Conservation (phyloP, 2,797 vertebrate species). For the Choloepus didactylus region DNA sequence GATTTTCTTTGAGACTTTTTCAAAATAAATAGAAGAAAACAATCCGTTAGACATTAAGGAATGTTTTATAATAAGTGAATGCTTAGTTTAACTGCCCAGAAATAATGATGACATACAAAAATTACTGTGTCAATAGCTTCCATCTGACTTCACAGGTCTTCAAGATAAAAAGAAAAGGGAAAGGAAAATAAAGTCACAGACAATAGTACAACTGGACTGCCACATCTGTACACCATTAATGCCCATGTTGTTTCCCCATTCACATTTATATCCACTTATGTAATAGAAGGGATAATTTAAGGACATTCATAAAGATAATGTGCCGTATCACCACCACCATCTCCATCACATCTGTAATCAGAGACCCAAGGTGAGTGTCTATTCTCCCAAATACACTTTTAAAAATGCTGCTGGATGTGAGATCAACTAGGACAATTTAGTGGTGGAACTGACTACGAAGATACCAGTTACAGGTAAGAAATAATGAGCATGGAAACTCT, state of each 20-base stretch:
- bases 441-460: neutral
- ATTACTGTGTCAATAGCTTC: neutral
- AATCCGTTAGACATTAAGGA: neutral
- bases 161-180: neutral
- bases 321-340: neutral
- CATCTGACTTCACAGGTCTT: neutral
- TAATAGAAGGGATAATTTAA: too few species aligned
- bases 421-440: neutral
- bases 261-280: neutral
- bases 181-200: neutral
- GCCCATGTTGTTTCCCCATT: neutral
- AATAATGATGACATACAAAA: neutral
- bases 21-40: neutral
- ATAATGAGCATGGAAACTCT: neutral
- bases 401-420: neutral
- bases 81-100: neutral
- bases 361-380: neutral
- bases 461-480: neutral
- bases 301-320: neutral
- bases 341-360: rapidly evolving
- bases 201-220: neutral
- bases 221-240: neutral
- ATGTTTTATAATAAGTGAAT: neutral
- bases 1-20: neutral
- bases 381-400: neutral